These are phyloP conservation scores for Sminthurides aquaticus DNA, from an alignment of 2,888 invertebrate species.

Conservation along the genomic window DNA sequence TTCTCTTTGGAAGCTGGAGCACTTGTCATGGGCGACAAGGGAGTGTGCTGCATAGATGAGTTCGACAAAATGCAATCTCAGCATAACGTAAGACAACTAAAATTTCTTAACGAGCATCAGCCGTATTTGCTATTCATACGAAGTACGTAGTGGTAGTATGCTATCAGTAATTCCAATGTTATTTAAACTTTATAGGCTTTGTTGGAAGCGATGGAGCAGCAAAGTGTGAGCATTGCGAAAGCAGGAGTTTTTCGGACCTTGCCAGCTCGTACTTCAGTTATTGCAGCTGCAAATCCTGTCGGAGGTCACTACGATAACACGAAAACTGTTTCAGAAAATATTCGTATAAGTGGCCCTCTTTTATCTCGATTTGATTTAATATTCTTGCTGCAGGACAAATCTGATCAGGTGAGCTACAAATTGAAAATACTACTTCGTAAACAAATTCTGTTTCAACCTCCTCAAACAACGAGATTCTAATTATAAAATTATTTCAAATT, in stretches of 20 bases:
- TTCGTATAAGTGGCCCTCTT: conserved; percentile 75
- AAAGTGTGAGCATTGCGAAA: conserved; percentile 81
- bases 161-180: not conserved
- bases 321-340: conserved; percentile 81
- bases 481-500: too few relatives aligned
- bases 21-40: conserved; percentile 73
- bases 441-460: too few relatives aligned
- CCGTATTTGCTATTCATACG: too few relatives aligned
- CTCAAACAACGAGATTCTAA: too few relatives aligned
- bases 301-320: conserved; percentile 80
- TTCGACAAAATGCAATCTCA: conserved; percentile 82
- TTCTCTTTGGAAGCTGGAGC: conserved; percentile 82
- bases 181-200: conserved; percentile 56
- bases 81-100: conserved; percentile 54
- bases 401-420: conserved; percentile 61
- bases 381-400: conserved; percentile 79
- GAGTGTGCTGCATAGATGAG: conserved; percentile 90
- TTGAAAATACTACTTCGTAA: too few relatives aligned
- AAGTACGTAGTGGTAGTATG: too few relatives aligned
- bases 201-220: conserved; percentile 91
- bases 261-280: conserved; percentile 48
- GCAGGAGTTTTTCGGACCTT: conserved; percentile 50
- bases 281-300: conserved; percentile 88
- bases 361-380: conserved; percentile 88
- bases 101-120: conserved; percentile 10